Conservation (phyloP, 1,140 invertebrate genomes). For the Pseudomyrmex dendroicus region DNA sequence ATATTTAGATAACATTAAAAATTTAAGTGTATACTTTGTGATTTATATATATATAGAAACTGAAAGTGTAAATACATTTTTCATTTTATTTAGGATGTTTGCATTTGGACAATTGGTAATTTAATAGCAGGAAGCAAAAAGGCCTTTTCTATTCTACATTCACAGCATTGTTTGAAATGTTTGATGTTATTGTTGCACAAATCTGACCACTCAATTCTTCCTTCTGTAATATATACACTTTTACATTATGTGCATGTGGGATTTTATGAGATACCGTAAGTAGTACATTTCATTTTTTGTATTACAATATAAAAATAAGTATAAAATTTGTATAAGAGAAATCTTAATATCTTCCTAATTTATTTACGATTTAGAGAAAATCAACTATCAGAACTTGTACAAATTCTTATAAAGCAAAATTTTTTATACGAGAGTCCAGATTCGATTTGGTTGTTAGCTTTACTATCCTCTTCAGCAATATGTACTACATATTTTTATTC, state of each 20-base stretch:
- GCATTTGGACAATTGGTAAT: slow-evolving; percentile 82
- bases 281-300: not conserved
- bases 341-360: slow-evolving; percentile 28
- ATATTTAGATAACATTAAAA: not conserved
- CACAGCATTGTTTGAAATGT: slow-evolving; percentile 77
- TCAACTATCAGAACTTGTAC: slow-evolving; percentile 70
- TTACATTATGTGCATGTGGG: slow-evolving; percentile 76
- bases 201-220: slow-evolving; percentile 71
- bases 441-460: slow-evolving; percentile 78
- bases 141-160: slow-evolving; percentile 76
- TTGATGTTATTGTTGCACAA: slow-evolving; percentile 75
- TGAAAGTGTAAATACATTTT: not conserved
- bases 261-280: slow-evolving; percentile 72
- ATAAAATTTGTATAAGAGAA: not conserved
- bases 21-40: not conserved
- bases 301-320: not conserved
- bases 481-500: slow-evolving; percentile 66
- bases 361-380: slow-evolving; percentile 72
- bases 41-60: no score
- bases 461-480: slow-evolving; percentile 76
- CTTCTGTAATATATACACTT: slow-evolving; percentile 76
- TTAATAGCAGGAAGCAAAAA: slow-evolving; percentile 73
- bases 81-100: slow-evolving; percentile 76
- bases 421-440: slow-evolving; percentile 63
- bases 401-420: slow-evolving; percentile 58